These are phyloP conservation scores for Papilio demoleus DNA, from an alignment of 2,888 invertebrate genomes.

Conservation along the genomic window DNA sequence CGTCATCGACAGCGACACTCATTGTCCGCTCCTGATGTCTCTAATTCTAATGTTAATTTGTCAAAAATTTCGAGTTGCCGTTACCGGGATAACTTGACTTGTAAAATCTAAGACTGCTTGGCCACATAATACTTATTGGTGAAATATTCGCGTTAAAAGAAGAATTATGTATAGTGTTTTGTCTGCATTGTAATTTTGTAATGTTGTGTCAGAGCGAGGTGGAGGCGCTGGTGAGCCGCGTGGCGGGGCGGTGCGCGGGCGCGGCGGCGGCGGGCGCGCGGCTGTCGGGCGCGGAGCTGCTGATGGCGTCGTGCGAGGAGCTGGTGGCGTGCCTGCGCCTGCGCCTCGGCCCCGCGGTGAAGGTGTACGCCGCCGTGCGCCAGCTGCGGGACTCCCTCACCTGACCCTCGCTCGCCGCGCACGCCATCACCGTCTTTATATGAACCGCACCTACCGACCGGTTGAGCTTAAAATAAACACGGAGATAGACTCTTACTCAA, in stretches of 20 bases:
- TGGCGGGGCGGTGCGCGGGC: constrained; percentile 64
- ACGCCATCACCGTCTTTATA: constrained; percentile 41
- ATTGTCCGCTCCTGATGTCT: too few relatives aligned
- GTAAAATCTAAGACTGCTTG: too few relatives aligned
- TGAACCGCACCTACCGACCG: constrained; percentile 11
- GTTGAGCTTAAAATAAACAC: background rate
- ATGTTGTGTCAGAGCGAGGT: constrained; percentile 62
- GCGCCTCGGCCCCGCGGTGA: constrained; percentile 93
- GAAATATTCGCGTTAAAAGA: too few relatives aligned
- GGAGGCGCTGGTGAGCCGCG: constrained; percentile 57
- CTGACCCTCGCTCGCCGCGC: constrained; percentile 51
- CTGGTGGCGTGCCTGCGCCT: constrained; percentile 88
- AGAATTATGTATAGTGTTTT: too few relatives aligned
- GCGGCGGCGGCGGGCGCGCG: constrained; percentile 67
- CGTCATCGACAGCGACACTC: too few relatives aligned
- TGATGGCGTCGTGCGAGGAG: constrained; percentile 93
- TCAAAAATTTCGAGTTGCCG: too few relatives aligned
- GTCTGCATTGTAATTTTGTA: background rate
- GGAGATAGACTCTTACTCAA: too few relatives aligned
- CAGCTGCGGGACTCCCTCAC: constrained; percentile 61
- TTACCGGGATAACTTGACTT: too few relatives aligned
- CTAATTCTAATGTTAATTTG: too few relatives aligned
- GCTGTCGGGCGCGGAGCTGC: constrained; percentile 90
- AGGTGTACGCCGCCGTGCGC: constrained; percentile 81
- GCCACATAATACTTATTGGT: too few relatives aligned